phyloP scores from a whole-genome alignment of 2,113 vertebrate genomes.

The Delphinus delphis region DNA sequence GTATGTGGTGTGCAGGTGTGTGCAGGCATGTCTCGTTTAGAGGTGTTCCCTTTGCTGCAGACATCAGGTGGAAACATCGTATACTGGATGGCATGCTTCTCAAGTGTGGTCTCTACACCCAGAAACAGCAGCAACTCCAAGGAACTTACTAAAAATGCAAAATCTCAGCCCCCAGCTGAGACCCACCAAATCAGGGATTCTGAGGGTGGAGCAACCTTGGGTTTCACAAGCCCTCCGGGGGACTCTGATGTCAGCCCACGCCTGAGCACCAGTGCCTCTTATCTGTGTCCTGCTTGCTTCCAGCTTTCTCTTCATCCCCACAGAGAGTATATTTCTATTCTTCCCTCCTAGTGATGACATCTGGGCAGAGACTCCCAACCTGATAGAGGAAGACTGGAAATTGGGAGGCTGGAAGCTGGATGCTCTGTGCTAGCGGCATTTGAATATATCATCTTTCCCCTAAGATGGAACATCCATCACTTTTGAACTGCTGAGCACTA shows the following conservation, averaged over 20 bases:
- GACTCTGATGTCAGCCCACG: too few relatives aligned
- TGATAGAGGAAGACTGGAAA: background rate
- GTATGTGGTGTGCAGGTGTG: background rate
- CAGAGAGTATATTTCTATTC: background rate
- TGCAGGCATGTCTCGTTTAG: background rate
- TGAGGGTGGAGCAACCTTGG: background rate
- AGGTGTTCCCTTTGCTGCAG: background rate
- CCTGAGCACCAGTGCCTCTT: background rate
- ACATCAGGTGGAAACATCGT: too few relatives aligned
- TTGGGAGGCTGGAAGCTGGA: background rate
- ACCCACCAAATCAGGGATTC: background rate
- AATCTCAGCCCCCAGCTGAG: background rate
- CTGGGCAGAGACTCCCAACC: background rate
- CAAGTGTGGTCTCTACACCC: too few relatives aligned
- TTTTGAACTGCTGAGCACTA: background rate
- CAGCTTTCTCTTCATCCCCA: background rate
- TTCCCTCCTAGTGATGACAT: background rate
- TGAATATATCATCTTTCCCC: background rate
- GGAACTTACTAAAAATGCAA: background rate
- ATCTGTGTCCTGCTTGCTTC: accelerated
- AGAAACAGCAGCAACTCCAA: background rate
- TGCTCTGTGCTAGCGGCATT: background rate
- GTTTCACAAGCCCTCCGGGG: accelerated
- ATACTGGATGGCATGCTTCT: background rate
- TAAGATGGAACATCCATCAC: background rate